phyloP scores from a whole-genome alignment of 2,113 vertebrate genomes.

The Chloebia gouldiae region DNA sequence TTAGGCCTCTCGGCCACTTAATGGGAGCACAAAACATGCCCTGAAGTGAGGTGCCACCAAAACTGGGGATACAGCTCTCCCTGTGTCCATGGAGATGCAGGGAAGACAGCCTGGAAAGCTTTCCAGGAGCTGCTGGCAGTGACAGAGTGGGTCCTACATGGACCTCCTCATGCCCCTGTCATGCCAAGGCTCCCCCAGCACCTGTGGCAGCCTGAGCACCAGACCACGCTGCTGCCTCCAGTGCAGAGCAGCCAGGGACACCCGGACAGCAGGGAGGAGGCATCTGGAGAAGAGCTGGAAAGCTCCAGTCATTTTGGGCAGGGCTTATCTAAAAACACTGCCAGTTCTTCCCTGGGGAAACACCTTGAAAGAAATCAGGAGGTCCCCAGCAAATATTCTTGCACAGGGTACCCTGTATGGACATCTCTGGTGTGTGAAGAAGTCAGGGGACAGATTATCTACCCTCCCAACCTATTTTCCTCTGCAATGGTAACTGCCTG shows the following conservation, averaged over 20 bases:
- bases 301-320: not conserved
- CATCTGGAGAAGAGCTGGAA: not conserved
- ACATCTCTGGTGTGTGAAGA: not conserved
- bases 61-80: not conserved
- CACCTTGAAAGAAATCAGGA: not conserved
- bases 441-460: not conserved
- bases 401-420: not conserved
- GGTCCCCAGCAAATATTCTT: not conserved
- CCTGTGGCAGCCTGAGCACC: not conserved
- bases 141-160: not conserved
- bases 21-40: not conserved
- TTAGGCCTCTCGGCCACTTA: not conserved
- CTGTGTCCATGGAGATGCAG: not conserved
- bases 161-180: not conserved
- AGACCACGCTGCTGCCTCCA: not conserved
- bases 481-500: not conserved
- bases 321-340: not conserved
- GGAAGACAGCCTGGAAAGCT: not conserved
- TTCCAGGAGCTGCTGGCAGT: not conserved
- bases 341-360: not conserved
- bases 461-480: not conserved
- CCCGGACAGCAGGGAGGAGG: not conserved
- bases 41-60: not conserved
- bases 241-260: not conserved
- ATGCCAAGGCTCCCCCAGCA: not conserved